Conservation (phyloP, 2,888 invertebrate species). For the Idaea straminata region DNA sequence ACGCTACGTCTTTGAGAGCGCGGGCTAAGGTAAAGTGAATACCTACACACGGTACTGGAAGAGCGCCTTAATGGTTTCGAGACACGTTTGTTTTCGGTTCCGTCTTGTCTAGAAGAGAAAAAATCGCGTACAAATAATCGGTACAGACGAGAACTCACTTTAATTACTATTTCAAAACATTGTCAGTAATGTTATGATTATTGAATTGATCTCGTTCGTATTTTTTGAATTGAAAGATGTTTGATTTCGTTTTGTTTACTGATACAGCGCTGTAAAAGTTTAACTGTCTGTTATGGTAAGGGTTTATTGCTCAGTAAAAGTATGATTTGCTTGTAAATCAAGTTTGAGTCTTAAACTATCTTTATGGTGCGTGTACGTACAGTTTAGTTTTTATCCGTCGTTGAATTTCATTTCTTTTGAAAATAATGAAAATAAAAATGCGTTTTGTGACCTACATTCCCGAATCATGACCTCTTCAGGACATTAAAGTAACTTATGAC, state of each 20-base stretch:
- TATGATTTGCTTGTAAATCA: neutral
- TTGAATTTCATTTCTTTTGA: neutral
- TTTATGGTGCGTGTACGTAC: neutral
- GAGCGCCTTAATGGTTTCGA: neutral
- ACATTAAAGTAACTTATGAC: too few species aligned
- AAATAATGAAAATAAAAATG: too few species aligned
- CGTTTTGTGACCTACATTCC: too few species aligned
- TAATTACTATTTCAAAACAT: slow-evolving; percentile 20
- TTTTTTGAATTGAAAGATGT: neutral
- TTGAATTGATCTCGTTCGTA: neutral
- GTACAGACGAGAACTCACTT: slow-evolving; percentile 6
- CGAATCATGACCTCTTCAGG: too few species aligned
- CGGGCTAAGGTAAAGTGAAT: too few species aligned
- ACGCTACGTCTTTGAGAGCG: too few species aligned
- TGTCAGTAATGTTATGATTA: slow-evolving; percentile 6
- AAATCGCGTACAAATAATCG: slow-evolving; percentile 13
- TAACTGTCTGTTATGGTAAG: neutral
- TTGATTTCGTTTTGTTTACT: neutral
- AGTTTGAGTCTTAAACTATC: neutral
- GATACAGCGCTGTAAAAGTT: neutral
- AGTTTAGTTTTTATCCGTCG: neutral
- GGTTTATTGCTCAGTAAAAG: neutral
- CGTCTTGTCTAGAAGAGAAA: slow-evolving; percentile 9
- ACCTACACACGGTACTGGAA: too few species aligned
- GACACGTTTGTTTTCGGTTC: slow-evolving; percentile 4